Evolutionary conservation across 2,113 vertebrate genomes (phyloP).

Genomic region (Cyanoderma ruficeps): DNA sequence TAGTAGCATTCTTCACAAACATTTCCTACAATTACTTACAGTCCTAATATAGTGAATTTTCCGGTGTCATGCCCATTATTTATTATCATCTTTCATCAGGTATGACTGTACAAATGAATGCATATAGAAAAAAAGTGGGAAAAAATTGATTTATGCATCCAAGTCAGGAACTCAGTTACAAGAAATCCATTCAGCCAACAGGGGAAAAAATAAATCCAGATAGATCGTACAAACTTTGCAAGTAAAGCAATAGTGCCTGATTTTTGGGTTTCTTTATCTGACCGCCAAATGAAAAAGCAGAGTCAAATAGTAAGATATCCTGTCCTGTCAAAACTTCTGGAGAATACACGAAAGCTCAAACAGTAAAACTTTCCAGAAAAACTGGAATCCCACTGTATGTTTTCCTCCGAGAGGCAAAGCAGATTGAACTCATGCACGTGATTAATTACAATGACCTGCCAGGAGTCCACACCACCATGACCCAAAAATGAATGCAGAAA

Average conservation of each 20-base stretch:
- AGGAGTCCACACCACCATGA: conserved; percentile 61
- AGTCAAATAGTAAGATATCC: neutral
- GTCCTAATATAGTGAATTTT: neutral
- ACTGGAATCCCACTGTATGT: conserved; percentile 79
- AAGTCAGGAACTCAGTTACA: neutral
- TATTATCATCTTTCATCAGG: neutral
- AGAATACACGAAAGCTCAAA: conserved; percentile 75
- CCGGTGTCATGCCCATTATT: neutral
- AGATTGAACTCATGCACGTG: conserved; percentile 70
- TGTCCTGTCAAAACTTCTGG: conserved; percentile 67
- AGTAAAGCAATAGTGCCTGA: neutral
- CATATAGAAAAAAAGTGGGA: neutral
- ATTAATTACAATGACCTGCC: conserved; percentile 79
- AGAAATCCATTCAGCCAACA: neutral
- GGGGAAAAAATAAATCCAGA: neutral
- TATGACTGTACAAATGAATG: neutral
- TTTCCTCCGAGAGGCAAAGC: conserved; percentile 69
- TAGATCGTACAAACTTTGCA: neutral
- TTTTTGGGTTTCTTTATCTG: neutral
- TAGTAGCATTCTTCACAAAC: neutral
- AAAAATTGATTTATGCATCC: neutral
- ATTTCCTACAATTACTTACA: neutral
- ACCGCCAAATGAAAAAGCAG: neutral
- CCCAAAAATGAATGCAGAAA: conserved; percentile 70
- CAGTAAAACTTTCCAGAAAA: conserved; percentile 79